Conservation (phyloP, 2,888 invertebrate species). For the Diachrysia chrysitis region DNA sequence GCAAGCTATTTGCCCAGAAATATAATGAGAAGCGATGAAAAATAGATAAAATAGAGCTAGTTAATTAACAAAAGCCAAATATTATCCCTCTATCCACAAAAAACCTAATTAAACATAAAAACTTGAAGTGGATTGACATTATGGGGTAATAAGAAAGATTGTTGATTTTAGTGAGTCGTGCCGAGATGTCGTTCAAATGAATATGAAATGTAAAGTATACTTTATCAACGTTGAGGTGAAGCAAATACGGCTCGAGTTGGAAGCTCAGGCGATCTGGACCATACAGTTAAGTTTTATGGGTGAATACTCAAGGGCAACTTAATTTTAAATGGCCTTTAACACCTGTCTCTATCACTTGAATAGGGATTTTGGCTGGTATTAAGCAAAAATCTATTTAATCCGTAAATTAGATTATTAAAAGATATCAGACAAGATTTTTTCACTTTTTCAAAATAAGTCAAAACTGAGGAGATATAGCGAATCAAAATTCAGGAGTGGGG, state of each 20-base stretch:
- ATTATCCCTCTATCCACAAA: neutral
- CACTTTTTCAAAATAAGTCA: no score
- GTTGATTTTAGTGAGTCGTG: constrained; percentile 48
- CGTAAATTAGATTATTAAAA: no score
- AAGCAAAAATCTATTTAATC: no score
- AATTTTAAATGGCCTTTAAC: no score
- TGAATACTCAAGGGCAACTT: neutral
- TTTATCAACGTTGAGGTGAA: constrained; percentile 57
- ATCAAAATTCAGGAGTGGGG: no score
- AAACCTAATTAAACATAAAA: constrained; percentile 34
- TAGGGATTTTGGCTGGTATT: no score
- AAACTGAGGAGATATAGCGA: no score
- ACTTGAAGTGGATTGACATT: constrained; percentile 12
- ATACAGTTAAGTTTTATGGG: neutral
- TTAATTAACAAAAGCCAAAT: constrained; percentile 25
- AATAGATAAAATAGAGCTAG: neutral
- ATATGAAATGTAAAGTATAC: constrained; percentile 65
- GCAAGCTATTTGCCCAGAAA: no score
- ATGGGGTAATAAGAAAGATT: constrained; percentile 23
- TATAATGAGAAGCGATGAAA: no score
- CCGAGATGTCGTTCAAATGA: constrained; percentile 46
- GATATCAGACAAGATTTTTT: no score
- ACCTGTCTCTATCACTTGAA: no score
- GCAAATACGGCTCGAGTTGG: constrained; percentile 34
- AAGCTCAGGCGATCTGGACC: constrained; percentile 27